A percentile compares a stretch with the other conserved stretches of the same genome.
Evolutionary conservation across 2,797 vertebrate species (phyloP).

Genomic region (Mastacembelus armatus): DNA sequence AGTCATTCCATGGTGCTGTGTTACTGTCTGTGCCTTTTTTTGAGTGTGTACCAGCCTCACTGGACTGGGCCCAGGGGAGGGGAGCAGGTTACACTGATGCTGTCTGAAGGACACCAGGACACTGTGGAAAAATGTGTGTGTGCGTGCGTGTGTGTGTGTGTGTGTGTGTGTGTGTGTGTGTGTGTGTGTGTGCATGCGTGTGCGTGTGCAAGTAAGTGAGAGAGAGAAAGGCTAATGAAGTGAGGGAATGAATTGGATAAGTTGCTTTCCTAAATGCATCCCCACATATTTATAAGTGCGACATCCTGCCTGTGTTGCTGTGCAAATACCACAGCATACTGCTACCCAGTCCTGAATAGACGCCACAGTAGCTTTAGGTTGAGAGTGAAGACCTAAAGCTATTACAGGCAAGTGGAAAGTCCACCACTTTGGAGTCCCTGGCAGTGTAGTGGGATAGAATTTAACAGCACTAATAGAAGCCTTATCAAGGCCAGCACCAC

Average conservation of each 20-base stretch:
- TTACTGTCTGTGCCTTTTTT: constrained; percentile 42
- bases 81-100: constrained; percentile 62
- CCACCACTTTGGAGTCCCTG: constrained; percentile 17
- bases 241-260: constrained; percentile 1
- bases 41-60: constrained; percentile 31
- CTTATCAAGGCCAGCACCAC: constrained; percentile 36
- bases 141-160: constrained; percentile 34
- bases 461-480: constrained; percentile 23
- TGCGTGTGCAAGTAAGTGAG: background rate
- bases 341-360: constrained; percentile 1
- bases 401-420: constrained; percentile 5
- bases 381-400: constrained; percentile 14
- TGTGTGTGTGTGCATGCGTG: no score
- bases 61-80: constrained; percentile 55
- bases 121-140: constrained; percentile 18
- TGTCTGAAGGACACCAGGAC: constrained; percentile 74
- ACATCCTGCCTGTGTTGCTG: background rate
- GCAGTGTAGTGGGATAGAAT: constrained; percentile 5
- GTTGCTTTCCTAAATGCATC: background rate
- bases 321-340: background rate
- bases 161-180: no score
- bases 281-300: background rate
- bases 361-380: constrained; percentile 5
- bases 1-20: constrained; percentile 56
- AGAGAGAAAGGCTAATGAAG: background rate